Conservation (phyloP, 2,797 vertebrate genomes). For the Tokudaia tokunoshimensis region DNA sequence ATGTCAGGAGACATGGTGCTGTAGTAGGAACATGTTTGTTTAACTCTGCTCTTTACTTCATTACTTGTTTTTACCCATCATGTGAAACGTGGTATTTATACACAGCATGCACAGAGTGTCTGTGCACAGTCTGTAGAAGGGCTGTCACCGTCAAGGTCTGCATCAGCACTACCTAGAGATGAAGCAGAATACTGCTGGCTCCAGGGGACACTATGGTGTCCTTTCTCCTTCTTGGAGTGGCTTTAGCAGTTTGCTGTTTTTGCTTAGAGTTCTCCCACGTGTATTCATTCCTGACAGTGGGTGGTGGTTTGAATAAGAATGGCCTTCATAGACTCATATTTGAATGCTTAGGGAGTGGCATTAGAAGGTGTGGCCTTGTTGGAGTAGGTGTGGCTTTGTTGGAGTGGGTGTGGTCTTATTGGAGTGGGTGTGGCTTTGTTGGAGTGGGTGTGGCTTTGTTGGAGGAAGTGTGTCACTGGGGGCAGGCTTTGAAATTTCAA, state of each 20-base stretch:
- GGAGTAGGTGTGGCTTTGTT: not conserved
- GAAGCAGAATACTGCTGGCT: not conserved
- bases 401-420: not conserved
- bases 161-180: not conserved
- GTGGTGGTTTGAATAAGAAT: not conserved
- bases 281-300: not conserved
- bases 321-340: not conserved
- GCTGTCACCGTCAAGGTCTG: not conserved
- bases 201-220: not conserved
- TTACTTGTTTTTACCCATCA: not conserved
- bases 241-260: not conserved
- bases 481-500: not conserved
- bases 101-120: not conserved
- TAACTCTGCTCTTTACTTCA: not conserved
- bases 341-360: not conserved
- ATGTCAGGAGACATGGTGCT: not conserved
- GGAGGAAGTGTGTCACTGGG: not conserved
- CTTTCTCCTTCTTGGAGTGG: not conserved
- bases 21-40: slow-evolving; percentile 17
- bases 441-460: not conserved
- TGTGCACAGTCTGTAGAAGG: not conserved
- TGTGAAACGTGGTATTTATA: slow-evolving; percentile 10
- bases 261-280: not conserved
- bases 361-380: not conserved
- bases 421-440: not conserved